Evolutionary conservation across 2,113 vertebrate species (phyloP).

Genomic region (Zingel zingel): DNA sequence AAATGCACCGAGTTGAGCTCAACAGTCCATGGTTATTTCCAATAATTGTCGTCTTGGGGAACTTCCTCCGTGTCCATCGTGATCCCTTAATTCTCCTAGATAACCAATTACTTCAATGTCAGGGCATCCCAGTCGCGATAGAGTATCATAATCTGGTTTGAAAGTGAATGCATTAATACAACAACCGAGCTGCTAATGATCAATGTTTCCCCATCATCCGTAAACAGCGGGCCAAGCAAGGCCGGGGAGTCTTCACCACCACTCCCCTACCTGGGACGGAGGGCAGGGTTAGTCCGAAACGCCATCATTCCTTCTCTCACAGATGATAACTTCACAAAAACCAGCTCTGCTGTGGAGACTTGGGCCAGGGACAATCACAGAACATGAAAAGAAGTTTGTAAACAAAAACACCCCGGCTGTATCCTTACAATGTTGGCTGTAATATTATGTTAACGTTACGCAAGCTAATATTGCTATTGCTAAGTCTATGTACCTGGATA

Average conservation of each 20-base stretch:
- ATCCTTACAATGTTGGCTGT: background rate
- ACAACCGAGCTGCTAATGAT: background rate
- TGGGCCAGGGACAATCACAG: background rate
- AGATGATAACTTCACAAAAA: slow-evolving; percentile 18
- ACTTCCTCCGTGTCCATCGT: slow-evolving; percentile 61
- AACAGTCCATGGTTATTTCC: slow-evolving; percentile 56
- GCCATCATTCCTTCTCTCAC: slow-evolving; percentile 50
- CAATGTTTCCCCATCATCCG: slow-evolving; percentile 40
- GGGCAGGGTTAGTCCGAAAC: slow-evolving; percentile 59
- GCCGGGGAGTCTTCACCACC: slow-evolving; percentile 52
- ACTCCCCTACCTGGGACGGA: slow-evolving; percentile 70
- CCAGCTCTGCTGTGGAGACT: background rate
- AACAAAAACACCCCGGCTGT: slow-evolving; percentile 19
- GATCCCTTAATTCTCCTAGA: slow-evolving; percentile 18
- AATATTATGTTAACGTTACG: slow-evolving; percentile 22
- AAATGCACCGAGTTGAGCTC: slow-evolving; percentile 32
- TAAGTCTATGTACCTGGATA: slow-evolving; percentile 29
- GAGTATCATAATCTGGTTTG: slow-evolving; percentile 1
- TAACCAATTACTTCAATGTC: slow-evolving; percentile 26
- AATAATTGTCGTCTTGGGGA: slow-evolving; percentile 37
- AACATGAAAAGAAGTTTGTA: slow-evolving; percentile 1
- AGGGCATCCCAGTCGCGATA: background rate
- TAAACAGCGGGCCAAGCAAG: slow-evolving; percentile 40
- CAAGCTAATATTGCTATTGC: slow-evolving; percentile 39
- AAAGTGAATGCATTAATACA: slow-evolving; percentile 14